A percentile compares a stretch with the other conserved stretches of the same genome.
Evolutionary conservation across 1,140 invertebrate species (phyloP).

Genomic region (Hesperophylax magnus): DNA sequence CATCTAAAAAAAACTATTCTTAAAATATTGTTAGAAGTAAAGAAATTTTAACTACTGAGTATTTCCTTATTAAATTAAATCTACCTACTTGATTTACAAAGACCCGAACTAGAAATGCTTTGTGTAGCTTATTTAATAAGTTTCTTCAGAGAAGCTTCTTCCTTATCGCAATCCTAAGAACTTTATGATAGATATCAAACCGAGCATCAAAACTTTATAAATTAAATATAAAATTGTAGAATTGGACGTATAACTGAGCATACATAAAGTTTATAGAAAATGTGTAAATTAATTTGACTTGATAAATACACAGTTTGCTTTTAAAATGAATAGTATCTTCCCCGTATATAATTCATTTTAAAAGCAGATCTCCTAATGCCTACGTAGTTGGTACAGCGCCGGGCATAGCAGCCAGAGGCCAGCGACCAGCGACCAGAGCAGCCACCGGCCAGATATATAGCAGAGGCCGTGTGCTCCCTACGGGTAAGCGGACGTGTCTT

Average conservation of each 20-base stretch:
- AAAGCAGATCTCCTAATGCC: slow-evolving; percentile 49
- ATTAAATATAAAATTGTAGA: slow-evolving; percentile 57
- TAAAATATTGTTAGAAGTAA: slow-evolving; percentile 49
- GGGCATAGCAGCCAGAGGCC: not conserved
- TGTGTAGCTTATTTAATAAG: slow-evolving; percentile 50
- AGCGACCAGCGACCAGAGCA: too few relatives aligned
- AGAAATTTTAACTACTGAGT: slow-evolving; percentile 54
- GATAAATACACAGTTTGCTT: slow-evolving; percentile 50
- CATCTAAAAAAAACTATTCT: slow-evolving; percentile 49
- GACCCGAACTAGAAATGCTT: slow-evolving; percentile 48
- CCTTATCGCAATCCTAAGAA: slow-evolving; percentile 54
- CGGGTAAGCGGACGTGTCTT: slow-evolving; percentile 54
- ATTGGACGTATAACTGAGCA: slow-evolving; percentile 59
- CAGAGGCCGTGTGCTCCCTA: slow-evolving; percentile 38
- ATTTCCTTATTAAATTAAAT: slow-evolving; percentile 46
- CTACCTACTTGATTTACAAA: slow-evolving; percentile 51
- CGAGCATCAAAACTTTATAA: slow-evolving; percentile 52
- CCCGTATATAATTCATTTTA: slow-evolving; percentile 55
- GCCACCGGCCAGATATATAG: too few relatives aligned
- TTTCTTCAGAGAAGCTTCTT: slow-evolving; percentile 51
- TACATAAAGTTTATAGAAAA: slow-evolving; percentile 52
- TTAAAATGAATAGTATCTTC: slow-evolving; percentile 57
- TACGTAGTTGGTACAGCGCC: slow-evolving; percentile 37
- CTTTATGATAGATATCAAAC: slow-evolving; percentile 53
- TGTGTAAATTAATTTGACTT: slow-evolving; percentile 47